Evolutionary conservation across 1,140 invertebrate species (phyloP).

Genomic region (Calliphora vicina): DNA sequence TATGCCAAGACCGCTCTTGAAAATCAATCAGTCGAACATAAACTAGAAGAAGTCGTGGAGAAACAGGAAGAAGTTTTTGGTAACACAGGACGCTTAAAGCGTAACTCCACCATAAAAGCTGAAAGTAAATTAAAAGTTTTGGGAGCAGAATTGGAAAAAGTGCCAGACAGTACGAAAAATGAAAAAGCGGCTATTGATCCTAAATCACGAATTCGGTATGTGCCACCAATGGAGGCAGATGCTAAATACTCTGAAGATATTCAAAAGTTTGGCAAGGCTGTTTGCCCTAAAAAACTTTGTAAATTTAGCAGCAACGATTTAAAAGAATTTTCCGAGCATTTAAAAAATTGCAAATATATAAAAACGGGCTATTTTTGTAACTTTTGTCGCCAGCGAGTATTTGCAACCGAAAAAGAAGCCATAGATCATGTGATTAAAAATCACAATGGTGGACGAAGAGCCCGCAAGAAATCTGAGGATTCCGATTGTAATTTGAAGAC

Average conservation of each 20-base stretch:
- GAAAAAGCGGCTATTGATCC: not conserved
- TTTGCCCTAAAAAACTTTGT: slow-evolving; percentile 25
- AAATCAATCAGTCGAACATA: not conserved
- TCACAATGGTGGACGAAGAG: slow-evolving; percentile 25
- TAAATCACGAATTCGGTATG: not conserved
- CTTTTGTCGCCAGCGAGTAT: not conserved
- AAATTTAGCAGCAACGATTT: not conserved
- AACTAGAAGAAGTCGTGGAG: not conserved
- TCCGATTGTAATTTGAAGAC: slow-evolving; percentile 50
- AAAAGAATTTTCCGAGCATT: not conserved
- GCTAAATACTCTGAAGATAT: slow-evolving; percentile 17
- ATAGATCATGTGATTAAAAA: slow-evolving; percentile 32
- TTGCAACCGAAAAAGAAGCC: slow-evolving; percentile 12
- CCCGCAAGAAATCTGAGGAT: slow-evolving; percentile 46
- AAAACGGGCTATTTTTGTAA: slow-evolving; percentile 37
- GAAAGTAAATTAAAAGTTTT: slow-evolving; percentile 53
- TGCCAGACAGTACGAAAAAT: not conserved
- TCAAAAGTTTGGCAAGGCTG: slow-evolving; percentile 8
- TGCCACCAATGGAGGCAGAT: not conserved
- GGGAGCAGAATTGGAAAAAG: slow-evolving; percentile 8
- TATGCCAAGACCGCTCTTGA: not conserved
- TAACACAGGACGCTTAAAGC: slow-evolving; percentile 52
- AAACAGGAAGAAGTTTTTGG: slow-evolving; percentile 39
- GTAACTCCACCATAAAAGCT: slow-evolving; percentile 45
- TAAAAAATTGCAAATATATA: not conserved